phyloP scores from a whole-genome alignment of 1,140 invertebrate genomes.

The Cheumatopsyche charites region DNA sequence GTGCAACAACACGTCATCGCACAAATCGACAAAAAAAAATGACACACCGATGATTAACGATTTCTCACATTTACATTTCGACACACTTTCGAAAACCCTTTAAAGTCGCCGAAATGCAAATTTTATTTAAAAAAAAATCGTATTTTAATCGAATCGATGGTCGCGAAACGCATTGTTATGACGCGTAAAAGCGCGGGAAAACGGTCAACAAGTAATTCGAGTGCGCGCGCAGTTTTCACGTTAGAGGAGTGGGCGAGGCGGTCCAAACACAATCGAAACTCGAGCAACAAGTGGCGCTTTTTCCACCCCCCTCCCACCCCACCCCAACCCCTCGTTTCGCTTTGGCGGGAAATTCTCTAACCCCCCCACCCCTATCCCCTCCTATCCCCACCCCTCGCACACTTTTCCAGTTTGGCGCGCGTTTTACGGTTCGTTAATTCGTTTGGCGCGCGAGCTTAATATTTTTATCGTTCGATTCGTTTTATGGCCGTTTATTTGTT shows the following conservation, averaged over 20 bases:
- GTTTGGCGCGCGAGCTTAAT: no score
- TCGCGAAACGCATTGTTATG: background rate
- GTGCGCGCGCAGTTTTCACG: background rate
- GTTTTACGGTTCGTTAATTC: slow-evolving; percentile 3
- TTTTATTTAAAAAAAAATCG: no score
- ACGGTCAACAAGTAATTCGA: background rate
- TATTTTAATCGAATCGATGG: background rate
- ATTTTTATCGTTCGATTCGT: no score
- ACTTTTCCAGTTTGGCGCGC: background rate
- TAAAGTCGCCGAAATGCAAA: no score
- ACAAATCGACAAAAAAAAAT: no score
- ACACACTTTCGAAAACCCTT: no score
- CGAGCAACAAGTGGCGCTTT: slow-evolving; percentile 25
- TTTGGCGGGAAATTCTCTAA: no score
- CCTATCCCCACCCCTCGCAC: background rate
- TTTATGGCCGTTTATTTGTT: no score
- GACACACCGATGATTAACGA: no score
- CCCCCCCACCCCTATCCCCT: background rate
- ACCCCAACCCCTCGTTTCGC: background rate
- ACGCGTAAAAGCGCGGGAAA: background rate
- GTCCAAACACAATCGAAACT: slow-evolving; percentile 10
- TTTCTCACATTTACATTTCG: no score
- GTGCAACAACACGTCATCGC: no score
- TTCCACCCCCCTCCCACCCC: background rate
- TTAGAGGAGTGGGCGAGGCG: background rate